Conservation (phyloP, 2,888 invertebrate species). For the Malachius bipustulatus region DNA sequence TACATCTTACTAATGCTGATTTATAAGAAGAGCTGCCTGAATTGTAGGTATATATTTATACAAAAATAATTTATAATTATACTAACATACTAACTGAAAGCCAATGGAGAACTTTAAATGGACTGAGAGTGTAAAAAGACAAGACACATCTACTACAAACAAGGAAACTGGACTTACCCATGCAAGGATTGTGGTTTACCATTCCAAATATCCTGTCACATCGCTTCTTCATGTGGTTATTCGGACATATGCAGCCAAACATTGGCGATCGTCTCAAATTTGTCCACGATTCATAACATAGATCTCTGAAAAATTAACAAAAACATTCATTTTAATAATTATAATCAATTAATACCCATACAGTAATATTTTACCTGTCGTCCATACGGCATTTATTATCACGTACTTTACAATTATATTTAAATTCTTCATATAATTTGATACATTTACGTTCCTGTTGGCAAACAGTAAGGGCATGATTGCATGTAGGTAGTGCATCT, state of each 20-base stretch:
- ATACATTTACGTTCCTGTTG: slow-evolving; percentile 70
- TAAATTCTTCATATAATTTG: slow-evolving; percentile 75
- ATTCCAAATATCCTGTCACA: slow-evolving; percentile 81
- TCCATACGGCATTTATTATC: slow-evolving; percentile 84
- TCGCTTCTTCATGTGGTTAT: slow-evolving; percentile 78
- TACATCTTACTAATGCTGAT: no score
- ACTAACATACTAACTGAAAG: no score
- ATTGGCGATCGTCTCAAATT: slow-evolving; percentile 76
- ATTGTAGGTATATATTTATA: no score
- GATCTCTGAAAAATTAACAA: slow-evolving; percentile 56
- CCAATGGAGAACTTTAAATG: no score
- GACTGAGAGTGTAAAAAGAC: background rate
- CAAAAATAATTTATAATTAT: no score
- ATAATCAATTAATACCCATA: slow-evolving; percentile 5
- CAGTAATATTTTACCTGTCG: slow-evolving; percentile 76
- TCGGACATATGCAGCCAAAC: slow-evolving; percentile 88
- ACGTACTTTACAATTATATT: slow-evolving; percentile 73
- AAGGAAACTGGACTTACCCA: slow-evolving; percentile 73
- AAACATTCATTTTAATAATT: slow-evolving; percentile 1
- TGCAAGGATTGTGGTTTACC: slow-evolving; percentile 88
- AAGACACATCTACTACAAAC: background rate
- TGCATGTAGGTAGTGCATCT: slow-evolving; percentile 81
- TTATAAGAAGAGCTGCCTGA: no score
- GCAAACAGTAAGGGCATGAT: slow-evolving; percentile 77
- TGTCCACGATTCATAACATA: slow-evolving; percentile 80